phyloP scores from a whole-genome alignment of 1,140 invertebrate genomes.

The Teleogryllus occipitalis region DNA sequence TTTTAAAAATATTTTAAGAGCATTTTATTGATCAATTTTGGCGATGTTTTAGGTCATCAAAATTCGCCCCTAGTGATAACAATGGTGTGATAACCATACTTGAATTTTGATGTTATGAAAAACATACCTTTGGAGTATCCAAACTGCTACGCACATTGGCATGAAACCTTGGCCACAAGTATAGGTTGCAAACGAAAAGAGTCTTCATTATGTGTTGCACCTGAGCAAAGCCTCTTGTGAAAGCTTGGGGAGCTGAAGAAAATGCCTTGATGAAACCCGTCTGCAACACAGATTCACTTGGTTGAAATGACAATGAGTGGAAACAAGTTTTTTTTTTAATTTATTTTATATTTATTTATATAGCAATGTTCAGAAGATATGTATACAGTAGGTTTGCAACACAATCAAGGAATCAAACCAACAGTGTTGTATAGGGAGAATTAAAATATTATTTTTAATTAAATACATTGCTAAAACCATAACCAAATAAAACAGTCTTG shows the following conservation, averaged over 20 bases:
- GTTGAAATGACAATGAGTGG: conserved; percentile 4
- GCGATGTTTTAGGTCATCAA: no score
- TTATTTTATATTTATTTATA: neutral
- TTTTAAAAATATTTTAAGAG: no score
- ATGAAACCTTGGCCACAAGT: conserved; percentile 86
- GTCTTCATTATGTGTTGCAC: conserved; percentile 89
- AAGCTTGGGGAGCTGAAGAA: conserved; percentile 76
- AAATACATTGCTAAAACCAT: conserved; percentile 14
- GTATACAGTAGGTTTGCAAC: neutral
- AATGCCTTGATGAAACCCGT: conserved; percentile 96
- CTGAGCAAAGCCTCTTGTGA: conserved; percentile 80
- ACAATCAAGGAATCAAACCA: conserved; percentile 12
- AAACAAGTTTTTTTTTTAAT: neutral
- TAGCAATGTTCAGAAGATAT: neutral
- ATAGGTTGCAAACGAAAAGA: conserved; percentile 83
- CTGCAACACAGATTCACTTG: conserved; percentile 42
- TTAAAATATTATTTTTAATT: conserved; percentile 18
- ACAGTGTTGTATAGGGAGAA: neutral
- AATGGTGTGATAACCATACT: no score
- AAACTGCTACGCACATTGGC: conserved; percentile 44
- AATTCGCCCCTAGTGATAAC: no score
- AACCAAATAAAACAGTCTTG: neutral
- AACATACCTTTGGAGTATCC: conserved; percentile 42
- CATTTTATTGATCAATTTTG: no score
- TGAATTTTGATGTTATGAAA: no score